Percentiles rank a stretch among this genome's conserved stretches.
These are phyloP conservation scores for Aphelenchoides bicaudatus DNA, from an alignment of 2,888 invertebrate species.

Conservation along the genomic window DNA sequence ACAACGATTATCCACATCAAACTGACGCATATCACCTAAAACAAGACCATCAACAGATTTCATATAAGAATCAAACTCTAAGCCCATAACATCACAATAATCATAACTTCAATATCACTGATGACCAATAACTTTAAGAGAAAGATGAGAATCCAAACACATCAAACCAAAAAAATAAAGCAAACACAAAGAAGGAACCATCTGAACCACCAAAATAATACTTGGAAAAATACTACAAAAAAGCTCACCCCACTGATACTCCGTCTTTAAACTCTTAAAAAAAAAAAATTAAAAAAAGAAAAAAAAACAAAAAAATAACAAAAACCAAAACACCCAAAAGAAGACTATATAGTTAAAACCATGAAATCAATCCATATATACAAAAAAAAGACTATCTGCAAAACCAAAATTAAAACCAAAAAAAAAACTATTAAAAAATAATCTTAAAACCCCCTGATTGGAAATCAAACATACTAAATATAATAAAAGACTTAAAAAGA, in stretches of 20 bases:
- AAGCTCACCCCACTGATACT: conserved; percentile 46
- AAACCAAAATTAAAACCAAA: conserved; percentile 45
- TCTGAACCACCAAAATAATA: conserved; percentile 54
- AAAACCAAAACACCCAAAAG: conserved; percentile 41
- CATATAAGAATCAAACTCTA: conserved; percentile 62
- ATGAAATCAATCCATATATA: conserved; percentile 44
- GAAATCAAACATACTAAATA: conserved; percentile 43
- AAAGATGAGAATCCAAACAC: conserved; percentile 52
- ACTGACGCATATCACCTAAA: conserved; percentile 54
- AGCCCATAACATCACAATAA: conserved; percentile 54
- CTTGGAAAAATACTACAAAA: conserved; percentile 56
- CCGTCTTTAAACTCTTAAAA: conserved; percentile 22
- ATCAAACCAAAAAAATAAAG: conserved; percentile 57
- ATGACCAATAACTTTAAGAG: conserved; percentile 60
- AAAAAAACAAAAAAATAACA: background rate
- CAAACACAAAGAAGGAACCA: conserved; percentile 49
- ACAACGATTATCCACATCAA: conserved; percentile 61
- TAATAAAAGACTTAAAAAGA: conserved; percentile 19
- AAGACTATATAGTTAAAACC: conserved; percentile 42
- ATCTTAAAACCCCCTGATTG: conserved; percentile 42
- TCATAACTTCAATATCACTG: conserved; percentile 62
- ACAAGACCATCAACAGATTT: conserved; percentile 46
- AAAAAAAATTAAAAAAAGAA: background rate
- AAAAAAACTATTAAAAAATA: conserved; percentile 42
- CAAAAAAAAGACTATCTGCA: conserved; percentile 40